These are phyloP conservation scores for Polyergus mexicanus DNA, from an alignment of 1,140 invertebrate genomes.

Conservation along the genomic window DNA sequence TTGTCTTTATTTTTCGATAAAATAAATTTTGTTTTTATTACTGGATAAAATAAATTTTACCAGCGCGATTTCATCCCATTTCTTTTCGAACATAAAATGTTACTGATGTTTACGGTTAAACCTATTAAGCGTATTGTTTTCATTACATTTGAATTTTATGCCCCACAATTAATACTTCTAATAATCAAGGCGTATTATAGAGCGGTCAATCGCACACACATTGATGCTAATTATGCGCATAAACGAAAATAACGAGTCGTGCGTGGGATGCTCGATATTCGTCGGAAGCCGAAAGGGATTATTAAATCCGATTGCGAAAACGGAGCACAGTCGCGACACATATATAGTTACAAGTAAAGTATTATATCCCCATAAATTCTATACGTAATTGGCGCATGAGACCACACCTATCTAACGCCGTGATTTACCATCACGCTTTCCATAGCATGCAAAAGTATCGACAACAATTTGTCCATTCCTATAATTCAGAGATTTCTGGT, in stretches of 20 bases:
- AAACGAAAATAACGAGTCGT: slow-evolving; percentile 22
- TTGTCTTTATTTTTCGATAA: background rate
- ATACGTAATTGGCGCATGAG: slow-evolving; percentile 2
- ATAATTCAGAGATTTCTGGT: slow-evolving; percentile 6
- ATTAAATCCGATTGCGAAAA: slow-evolving; percentile 26
- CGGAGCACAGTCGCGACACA: background rate
- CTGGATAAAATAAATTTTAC: background rate
- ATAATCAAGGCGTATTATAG: slow-evolving; percentile 13
- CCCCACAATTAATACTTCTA: slow-evolving; percentile 9
- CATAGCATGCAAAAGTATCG: background rate
- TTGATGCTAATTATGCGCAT: slow-evolving; percentile 19
- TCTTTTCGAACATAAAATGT: slow-evolving; percentile 7
- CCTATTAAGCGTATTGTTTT: background rate
- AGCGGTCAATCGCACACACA: background rate
- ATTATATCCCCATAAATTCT: slow-evolving; percentile 35
- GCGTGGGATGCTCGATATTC: background rate
- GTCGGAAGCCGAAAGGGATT: background rate
- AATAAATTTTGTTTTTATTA: background rate
- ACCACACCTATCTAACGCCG: background rate
- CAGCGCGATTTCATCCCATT: background rate
- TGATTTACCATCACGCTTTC: slow-evolving; percentile 6
- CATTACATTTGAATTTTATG: background rate
- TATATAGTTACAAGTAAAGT: slow-evolving; percentile 26
- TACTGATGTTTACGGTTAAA: background rate
- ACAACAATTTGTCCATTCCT: background rate